Base-by-base conservation (phyloP, 2,888 invertebrate species). In the Carabus problematicus region DNA sequence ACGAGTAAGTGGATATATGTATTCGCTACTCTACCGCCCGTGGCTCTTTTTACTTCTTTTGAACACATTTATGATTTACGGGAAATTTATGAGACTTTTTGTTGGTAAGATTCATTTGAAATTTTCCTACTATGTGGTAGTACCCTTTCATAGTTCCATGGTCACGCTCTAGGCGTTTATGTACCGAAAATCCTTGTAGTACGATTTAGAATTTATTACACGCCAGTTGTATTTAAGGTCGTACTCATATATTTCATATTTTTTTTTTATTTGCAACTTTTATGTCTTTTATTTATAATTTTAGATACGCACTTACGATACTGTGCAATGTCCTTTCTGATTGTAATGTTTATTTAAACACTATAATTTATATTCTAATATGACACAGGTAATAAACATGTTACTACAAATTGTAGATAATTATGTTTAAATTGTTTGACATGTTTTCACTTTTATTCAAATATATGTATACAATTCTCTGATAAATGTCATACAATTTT, bases 71-170 rank as follows among this genome's bases (percentile, higher is more conserved):
- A 39, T 60, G 39, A 62, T 47, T 62, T 47, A 62, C 39, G 49
- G 43, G 40, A 47, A 62, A 47, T 62, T 62, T 62, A 62, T 18
- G 49, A 62, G 43, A 9, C 49, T 63, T 49, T 49, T 64, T 64
- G 45, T 11, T 14, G 14, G 52, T 16, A 0, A 43, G 39, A 47
- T 49, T 62, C 62, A 56, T 64, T 64, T 39, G 43, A 43, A 42
- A 40, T 14, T 39, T 39, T n/a, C n/a, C n/a, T n/a, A n/a, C n/a
- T 45, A 11, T 54, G 42, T 18, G 47, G 47, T 61, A 29, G 43
- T 43, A 64, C 64, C 64, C 64, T 64, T 64, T 64, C 64, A 64
- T 55, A 43, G 54, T 43, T 29, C n/a, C 61, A 52, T 16, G 52
- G 52, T 52, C 52, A 19, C 52, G 19, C 19, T 52, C 9, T 19